Evolutionary conservation across 2,888 invertebrate genomes (phyloP).

Genomic region (Phaedon cochleariae): DNA sequence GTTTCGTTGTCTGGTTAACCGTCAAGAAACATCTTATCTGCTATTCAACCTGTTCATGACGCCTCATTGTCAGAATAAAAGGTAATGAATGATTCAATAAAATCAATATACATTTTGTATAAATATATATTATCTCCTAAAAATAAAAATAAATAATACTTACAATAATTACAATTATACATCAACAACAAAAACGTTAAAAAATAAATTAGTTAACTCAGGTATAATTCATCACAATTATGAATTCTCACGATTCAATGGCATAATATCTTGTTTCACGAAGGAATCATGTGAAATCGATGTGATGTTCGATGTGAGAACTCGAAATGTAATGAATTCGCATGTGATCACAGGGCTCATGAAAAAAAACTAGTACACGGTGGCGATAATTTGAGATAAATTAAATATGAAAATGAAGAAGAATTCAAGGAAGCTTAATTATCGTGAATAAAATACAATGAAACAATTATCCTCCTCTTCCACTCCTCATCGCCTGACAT

Average conservation of each 20-base stretch:
- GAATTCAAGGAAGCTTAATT: too few relatives aligned
- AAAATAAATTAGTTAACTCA: constrained; percentile 34
- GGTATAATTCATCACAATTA: constrained; percentile 52
- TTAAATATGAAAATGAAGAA: too few relatives aligned
- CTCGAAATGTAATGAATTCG: background rate
- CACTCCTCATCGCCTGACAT: too few relatives aligned
- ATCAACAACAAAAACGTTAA: constrained; percentile 36
- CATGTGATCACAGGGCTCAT: background rate
- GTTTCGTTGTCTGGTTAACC: too few relatives aligned
- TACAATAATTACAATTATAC: constrained; percentile 49
- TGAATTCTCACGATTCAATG: constrained; percentile 22
- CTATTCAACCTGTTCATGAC: too few relatives aligned
- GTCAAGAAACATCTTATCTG: too few relatives aligned
- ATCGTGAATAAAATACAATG: too few relatives aligned
- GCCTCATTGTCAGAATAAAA: background rate
- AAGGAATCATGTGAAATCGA: too few relatives aligned
- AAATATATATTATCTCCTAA: constrained; percentile 35
- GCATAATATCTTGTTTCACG: constrained; percentile 10
- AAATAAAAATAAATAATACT: constrained; percentile 45
- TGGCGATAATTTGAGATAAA: too few relatives aligned
- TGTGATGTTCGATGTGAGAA: background rate
- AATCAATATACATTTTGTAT: background rate
- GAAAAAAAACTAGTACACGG: too few relatives aligned
- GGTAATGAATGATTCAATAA: too few relatives aligned
- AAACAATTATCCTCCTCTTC: too few relatives aligned